phyloP scores from a whole-genome alignment of 1,140 invertebrate genomes.

The Trichomalopsis sarcophagae region DNA sequence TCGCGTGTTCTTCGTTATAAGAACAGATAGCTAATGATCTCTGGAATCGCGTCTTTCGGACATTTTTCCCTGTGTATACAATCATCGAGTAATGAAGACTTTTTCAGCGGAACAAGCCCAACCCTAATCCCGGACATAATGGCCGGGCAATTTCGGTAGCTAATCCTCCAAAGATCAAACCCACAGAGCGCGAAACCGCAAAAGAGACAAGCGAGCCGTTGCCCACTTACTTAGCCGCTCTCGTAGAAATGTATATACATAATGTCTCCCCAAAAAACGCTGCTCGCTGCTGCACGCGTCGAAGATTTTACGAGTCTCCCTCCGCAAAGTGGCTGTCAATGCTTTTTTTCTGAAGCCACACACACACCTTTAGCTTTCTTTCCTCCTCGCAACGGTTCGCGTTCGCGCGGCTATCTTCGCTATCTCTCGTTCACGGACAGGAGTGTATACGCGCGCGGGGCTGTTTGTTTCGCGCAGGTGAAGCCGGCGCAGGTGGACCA shows the following conservation, averaged over 20 bases:
- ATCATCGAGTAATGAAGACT: not conserved
- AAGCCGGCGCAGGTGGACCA: constrained; percentile 45
- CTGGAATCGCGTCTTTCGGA: not conserved
- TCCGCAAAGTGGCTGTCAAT: constrained; percentile 14
- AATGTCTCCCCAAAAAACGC: not conserved
- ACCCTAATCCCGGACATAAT: not conserved
- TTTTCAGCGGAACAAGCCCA: not conserved
- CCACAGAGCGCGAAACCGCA: not conserved
- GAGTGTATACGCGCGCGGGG: not conserved
- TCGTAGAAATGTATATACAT: not conserved
- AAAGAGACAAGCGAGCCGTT: not conserved
- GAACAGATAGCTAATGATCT: not conserved
- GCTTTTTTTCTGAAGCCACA: not conserved
- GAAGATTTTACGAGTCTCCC: constrained; percentile 24
- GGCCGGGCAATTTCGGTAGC: not conserved
- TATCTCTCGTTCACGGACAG: not conserved
- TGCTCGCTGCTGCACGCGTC: not conserved
- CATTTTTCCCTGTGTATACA: not conserved
- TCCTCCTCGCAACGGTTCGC: not conserved
- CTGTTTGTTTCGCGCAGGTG: constrained; percentile 41
- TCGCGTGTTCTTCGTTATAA: not conserved
- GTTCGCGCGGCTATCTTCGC: constrained; percentile 11
- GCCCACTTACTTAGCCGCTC: not conserved
- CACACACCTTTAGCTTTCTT: not conserved
- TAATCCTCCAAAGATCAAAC: not conserved